Base-by-base conservation (phyloP, 2,797 vertebrate species). In the Schizopygopsis pylzovi region DNA sequence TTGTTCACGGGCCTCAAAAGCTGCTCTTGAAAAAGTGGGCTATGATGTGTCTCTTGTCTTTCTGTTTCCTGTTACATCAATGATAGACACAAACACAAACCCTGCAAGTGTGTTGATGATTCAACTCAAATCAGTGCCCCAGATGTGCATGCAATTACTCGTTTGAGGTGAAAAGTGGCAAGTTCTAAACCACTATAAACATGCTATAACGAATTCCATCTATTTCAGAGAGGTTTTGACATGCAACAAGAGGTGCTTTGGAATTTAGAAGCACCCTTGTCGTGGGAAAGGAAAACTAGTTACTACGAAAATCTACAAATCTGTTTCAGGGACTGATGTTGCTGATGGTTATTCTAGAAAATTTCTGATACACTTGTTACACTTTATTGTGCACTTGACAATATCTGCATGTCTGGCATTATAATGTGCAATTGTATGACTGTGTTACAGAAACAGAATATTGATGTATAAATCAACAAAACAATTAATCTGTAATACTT, bases 231-330 rank as follows among this genome's bases (percentile, higher is more conserved):
- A 72, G 81, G 63, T 72, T 86, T 25, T 72, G 82, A 79, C 78
- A 56, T 85, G 75, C 65, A 78, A 82, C 71, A 77, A 77, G 89
- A 79, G 65, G 49, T 81, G 73, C 56, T 86, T 79, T 52, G 81
- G 72, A 16, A 75, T 85, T 83, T 8, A 82, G 12, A 33, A 63
- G 65, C 54, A 73, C 43, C 39, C 68, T 85, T 79, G 39, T 47
- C 71, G 65, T 52, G 61, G 68, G 18, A 87, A 61, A 56, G 70
- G n/a, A 67, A 77, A 85, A 73, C 56, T 12, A 67, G 78, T 47
- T 59, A 6, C 47, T 73, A 83, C 56, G 79, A 37, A 77, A 84
- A 85, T 85, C 59, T 77, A 77, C 61, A 76, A 76, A 39, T 73
- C 49, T 41, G 71, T 85, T 86, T 82, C 22, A 59, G 47, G 9